Conservation (phyloP, 2,797 vertebrate species). For the Sebastes taczanowskii region DNA sequence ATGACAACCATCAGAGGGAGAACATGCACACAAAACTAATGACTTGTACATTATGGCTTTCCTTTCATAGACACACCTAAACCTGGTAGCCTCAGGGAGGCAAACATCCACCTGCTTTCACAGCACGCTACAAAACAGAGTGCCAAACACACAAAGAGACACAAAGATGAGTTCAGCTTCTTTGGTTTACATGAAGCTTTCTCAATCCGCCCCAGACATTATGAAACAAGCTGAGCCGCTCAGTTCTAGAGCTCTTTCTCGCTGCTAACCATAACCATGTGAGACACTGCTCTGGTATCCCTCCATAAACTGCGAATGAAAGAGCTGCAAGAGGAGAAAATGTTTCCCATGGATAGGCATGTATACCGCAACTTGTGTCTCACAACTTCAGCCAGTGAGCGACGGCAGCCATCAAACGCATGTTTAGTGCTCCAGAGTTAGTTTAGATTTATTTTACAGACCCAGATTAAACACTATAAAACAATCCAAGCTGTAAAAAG, state of each 20-base stretch:
- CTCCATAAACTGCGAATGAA: slow-evolving; percentile 53
- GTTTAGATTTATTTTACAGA: slow-evolving; percentile 46
- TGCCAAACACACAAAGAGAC: neutral
- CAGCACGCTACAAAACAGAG: neutral
- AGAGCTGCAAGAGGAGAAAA: slow-evolving; percentile 39
- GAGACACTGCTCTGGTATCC: slow-evolving; percentile 49
- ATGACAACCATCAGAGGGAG: neutral
- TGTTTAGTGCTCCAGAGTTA: slow-evolving; percentile 27
- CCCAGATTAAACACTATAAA: slow-evolving; percentile 51
- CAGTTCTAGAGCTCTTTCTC: slow-evolving; percentile 26
- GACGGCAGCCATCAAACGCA: slow-evolving; percentile 36
- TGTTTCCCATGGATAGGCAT: slow-evolving; percentile 60
- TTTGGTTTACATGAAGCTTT: slow-evolving; percentile 28
- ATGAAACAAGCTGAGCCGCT: slow-evolving; percentile 37
- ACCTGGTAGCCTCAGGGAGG: neutral
- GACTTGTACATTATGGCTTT: neutral
- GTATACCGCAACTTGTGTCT: slow-evolving; percentile 46
- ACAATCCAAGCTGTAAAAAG: slow-evolving; percentile 27
- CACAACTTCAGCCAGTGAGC: slow-evolving; percentile 37
- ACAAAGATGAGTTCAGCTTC: slow-evolving; percentile 19
- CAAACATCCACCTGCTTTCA: slow-evolving; percentile 37
- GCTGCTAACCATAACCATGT: slow-evolving; percentile 65
- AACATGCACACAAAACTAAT: slow-evolving; percentile 23
- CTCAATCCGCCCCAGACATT: slow-evolving; percentile 21
- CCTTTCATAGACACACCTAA: slow-evolving; percentile 33